Evolutionary conservation across 2,888 invertebrate genomes (phyloP), one percentile per base, ranked within the genome.

Genomic region (Axea sp.): DNA sequence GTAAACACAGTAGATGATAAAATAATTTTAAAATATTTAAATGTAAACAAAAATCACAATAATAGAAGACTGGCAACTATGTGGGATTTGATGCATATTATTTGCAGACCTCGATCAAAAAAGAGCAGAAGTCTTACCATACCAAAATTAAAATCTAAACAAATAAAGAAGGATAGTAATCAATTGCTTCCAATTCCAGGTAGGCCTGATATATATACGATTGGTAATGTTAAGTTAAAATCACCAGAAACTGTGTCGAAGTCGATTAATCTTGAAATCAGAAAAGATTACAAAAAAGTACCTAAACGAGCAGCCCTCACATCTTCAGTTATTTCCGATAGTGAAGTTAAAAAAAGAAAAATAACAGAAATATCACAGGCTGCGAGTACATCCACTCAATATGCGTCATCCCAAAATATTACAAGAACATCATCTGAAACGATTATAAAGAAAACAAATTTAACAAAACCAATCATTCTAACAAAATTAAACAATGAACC

Each of bases 51-150:
- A 9, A 22, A 64, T 9, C 57, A 71, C 5, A 39, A 62, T 0
- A 39, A 71, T 3, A 28, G 69, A 19, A 3, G 62, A 0, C 2
- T 62, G 1, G 69, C 45, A 3, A 62, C 9, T 1, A 15, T 71
- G 1, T 71, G 69, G 69, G 69, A 71, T 19, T 8, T 71, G 1
- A 71, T 71, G 69, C 69, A 71, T 14, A 9, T n/a, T 0, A 62
- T 71, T 0, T 47, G 51, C 7, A 19, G 14, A 7, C 69, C 69
- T 3, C 2, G 2, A 28, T 28, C 28, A 2, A 9, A n/a, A 9
- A 28, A 2, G 19, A 3, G 3, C 19, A 12, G 1, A 1, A 7
- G n/a, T n/a, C n/a, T n/a, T 14, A 7, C 8, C 49, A 6, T 2
- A 28, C 9, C 28, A 5, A n/a, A 1, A 2, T 2, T 4, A 1